phyloP scores from a whole-genome alignment of 2,113 vertebrate genomes.

The Phalacrocorax aristotelis region DNA sequence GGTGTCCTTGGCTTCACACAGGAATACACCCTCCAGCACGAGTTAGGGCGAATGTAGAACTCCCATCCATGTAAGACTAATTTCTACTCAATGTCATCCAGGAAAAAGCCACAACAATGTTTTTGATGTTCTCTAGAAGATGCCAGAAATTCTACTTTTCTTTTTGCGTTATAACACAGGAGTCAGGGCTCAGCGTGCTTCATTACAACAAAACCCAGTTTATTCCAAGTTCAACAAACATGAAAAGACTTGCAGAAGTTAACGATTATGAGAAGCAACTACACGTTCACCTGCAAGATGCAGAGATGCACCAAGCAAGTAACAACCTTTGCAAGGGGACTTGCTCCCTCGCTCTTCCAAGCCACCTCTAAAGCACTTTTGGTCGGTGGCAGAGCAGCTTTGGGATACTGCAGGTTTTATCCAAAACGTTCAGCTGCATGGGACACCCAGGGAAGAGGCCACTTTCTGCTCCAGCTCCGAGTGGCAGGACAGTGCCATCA shows the following conservation, averaged over 20 bases:
- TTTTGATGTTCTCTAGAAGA: neutral
- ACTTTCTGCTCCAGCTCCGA: neutral
- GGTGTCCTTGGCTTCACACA: neutral
- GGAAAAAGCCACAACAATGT: neutral
- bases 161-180: neutral
- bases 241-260: neutral
- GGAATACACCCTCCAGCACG: neutral
- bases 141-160: neutral
- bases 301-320: neutral
- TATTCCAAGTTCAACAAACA: neutral
- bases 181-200: neutral
- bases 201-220: neutral
- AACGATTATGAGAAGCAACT: neutral
- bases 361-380: too few relatives aligned
- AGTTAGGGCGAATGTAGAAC: neutral
- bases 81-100: neutral
- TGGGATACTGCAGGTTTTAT: neutral
- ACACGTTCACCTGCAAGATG: neutral
- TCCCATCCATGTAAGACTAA: neutral
- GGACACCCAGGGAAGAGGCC: neutral
- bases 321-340: neutral
- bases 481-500: neutral
- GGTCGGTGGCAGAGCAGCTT: neutral
- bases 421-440: rapidly evolving
- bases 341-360: neutral